phyloP scores from a whole-genome alignment of 2,113 vertebrate genomes.

The Puffinus mauretanicus region DNA sequence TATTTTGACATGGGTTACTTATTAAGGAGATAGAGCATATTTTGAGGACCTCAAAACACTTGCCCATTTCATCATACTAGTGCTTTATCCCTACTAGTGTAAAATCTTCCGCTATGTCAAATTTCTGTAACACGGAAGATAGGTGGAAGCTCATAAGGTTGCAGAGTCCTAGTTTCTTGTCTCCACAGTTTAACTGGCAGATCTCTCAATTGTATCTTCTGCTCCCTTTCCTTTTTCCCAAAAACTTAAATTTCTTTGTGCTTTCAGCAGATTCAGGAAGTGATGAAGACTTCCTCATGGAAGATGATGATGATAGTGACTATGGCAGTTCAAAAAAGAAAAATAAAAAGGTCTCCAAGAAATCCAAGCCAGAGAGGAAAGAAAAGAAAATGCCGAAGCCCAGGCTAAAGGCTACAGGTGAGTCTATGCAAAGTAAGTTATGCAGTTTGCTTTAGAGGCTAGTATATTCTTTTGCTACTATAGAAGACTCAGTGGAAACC shows the following conservation, averaged over 20 bases:
- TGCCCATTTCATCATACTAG: background rate
- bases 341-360: conserved; percentile 90
- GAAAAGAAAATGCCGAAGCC: conserved; percentile 99
- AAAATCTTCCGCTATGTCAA: background rate
- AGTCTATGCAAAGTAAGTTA: background rate
- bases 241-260: background rate
- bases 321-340: conserved; percentile 98
- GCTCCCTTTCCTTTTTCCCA: background rate
- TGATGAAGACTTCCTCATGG: conserved; percentile 96
- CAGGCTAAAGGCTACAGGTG: conserved; percentile 98
- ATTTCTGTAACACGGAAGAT: background rate
- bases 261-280: conserved; percentile 92
- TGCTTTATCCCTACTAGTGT: background rate
- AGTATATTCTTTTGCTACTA: background rate
- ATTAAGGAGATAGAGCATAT: background rate
- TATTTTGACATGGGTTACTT: background rate
- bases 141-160: background rate
- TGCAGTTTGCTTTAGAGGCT: background rate
- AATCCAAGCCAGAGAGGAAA: conserved; percentile 90
- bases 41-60: background rate
- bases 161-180: background rate
- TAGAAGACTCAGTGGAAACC: background rate
- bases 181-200: background rate
- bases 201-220: background rate
- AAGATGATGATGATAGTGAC: conserved; percentile 99